Evolutionary conservation across 2,888 invertebrate species (phyloP).

Genomic region (Hirtodrosophila trivittata): DNA sequence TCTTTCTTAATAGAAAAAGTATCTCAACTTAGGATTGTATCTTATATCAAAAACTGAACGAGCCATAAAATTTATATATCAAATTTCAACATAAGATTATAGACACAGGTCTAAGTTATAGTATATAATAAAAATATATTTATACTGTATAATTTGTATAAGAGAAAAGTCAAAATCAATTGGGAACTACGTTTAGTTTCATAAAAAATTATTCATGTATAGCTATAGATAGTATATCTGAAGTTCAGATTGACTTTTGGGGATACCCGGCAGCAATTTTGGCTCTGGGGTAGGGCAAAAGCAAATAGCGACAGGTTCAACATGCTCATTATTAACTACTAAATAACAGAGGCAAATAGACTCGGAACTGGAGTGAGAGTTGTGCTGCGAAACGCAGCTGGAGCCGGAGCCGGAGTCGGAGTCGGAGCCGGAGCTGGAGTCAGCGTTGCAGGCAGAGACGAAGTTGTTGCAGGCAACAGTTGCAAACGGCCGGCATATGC

Average conservation of each 20-base stretch:
- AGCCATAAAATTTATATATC: too few relatives aligned
- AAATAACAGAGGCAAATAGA: conserved; percentile 72
- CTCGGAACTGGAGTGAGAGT: conserved; percentile 2
- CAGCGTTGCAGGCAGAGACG: conserved; percentile 30
- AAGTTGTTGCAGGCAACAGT: conserved; percentile 47
- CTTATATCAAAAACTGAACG: too few relatives aligned
- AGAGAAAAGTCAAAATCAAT: too few relatives aligned
- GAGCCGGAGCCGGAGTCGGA: not conserved
- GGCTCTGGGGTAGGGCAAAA: conserved; percentile 42
- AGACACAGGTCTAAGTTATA: too few relatives aligned
- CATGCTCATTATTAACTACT: conserved; percentile 80
- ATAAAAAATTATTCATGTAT: too few relatives aligned
- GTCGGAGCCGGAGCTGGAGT: conserved; percentile 15
- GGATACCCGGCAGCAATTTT: conserved; percentile 11
- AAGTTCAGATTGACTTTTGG: not conserved
- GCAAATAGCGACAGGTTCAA: conserved; percentile 72
- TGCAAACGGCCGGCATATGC: conserved; percentile 58
- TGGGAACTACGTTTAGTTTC: too few relatives aligned
- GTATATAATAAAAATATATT: too few relatives aligned
- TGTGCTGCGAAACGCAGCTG: not conserved
- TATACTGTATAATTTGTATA: too few relatives aligned
- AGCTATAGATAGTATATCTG: too few relatives aligned
- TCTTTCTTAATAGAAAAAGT: too few relatives aligned
- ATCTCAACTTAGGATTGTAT: too few relatives aligned
- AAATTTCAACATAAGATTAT: too few relatives aligned